Conservation (phyloP, 2,888 invertebrate species). For the Cephus pulcher region DNA sequence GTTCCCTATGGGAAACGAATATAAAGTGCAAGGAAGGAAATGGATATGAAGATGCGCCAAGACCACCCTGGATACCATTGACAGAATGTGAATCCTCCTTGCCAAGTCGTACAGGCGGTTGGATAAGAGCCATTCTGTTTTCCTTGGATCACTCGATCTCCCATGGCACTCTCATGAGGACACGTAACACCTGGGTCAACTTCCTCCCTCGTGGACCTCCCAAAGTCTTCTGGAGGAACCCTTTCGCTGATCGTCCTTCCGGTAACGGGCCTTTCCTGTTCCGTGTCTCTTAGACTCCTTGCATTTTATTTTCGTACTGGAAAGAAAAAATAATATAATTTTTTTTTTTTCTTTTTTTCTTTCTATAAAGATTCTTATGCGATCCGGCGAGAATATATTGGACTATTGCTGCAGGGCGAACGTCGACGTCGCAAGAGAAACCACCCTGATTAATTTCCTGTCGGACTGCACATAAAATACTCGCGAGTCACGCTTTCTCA, state of each 20-base stretch:
- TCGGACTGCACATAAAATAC: constrained; percentile 49
- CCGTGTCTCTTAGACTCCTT: constrained; percentile 14
- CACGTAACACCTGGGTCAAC: constrained; percentile 59
- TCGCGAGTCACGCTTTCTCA: constrained; percentile 60
- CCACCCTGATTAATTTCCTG: constrained; percentile 63
- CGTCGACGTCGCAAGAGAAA: background rate
- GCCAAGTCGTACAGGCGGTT: background rate
- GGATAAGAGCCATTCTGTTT: constrained; percentile 55
- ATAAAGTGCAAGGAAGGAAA: background rate
- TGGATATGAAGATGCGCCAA: background rate
- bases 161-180: constrained; percentile 36
- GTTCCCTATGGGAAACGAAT: background rate
- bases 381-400: background rate
- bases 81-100: background rate
- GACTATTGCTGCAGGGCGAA: background rate
- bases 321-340: background rate
- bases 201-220: constrained; percentile 55
- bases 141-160: constrained; percentile 42
- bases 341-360: background rate
- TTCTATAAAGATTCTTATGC: background rate
- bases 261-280: constrained; percentile 22
- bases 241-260: constrained; percentile 32
- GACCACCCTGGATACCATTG: background rate
- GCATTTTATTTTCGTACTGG: background rate
- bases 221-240: constrained; percentile 38